Base-by-base conservation (phyloP, 2,797 vertebrate genomes). In the Columba guinea region DNA sequence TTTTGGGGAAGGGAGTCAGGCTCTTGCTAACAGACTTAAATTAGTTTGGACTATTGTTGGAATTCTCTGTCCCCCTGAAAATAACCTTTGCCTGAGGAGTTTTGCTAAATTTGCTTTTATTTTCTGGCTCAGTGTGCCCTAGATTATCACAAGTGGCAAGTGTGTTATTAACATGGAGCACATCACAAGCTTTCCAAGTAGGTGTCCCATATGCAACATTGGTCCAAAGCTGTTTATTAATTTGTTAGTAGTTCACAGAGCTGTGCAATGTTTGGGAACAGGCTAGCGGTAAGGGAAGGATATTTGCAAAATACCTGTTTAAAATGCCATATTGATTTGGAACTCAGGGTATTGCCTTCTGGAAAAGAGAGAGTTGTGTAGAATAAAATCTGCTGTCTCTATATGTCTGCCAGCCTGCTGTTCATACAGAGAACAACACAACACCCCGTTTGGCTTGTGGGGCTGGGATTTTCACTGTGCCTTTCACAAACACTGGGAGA, bases 201-300 rank as follows among this genome's bases (percentile, higher is more conserved):
- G 28, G 6, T 48, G 41, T 82, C 71, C 52, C 79, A 32, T 7
- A 2, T 7, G 26, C n/a, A 85, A 9, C 15, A 27, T 0, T 30
- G 77, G 49, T 76, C 59, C 76, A 69, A 27, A 89, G 69, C 73
- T 86, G 37, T 84, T 91, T 70, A 32, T 87, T 78, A 32, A 76
- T 62, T 51, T 74, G 48, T 35, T 44, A 22, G 37, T 75, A 32
- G 9, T 53, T 85, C n/a, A 34, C 12, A 74, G 90, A 58, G 26
- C 56, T 80, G 53, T 75, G 69, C 34, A 58, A 2, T 62, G 51
- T 32, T 65, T 55, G 27, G 53, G 70, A 87, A 85, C 30, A 26
- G 59, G 32, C 17, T 8, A 26, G 26, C 13, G 5, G 18, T 16
- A 7, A 2, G 4, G 3, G 7, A 18, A 2, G 7, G 14, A 0